Evolutionary conservation across 2,888 invertebrate species (phyloP), one percentile per base, ranked within the genome.

Genomic region (Lasiommata megera): DNA sequence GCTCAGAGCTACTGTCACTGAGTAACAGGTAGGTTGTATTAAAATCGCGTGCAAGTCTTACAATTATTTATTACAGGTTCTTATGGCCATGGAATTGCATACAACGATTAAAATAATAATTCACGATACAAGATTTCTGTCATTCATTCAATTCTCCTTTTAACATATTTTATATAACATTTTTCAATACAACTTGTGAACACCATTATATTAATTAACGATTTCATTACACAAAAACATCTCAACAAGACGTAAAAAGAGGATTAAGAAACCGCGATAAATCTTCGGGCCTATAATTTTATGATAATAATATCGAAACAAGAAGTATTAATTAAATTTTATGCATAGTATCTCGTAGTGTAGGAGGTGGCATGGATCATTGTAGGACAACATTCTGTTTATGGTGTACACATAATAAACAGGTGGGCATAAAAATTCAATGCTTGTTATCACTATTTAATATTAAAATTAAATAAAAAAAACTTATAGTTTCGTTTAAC

Each of bases 301-400:
- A 80, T 81, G 79, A 75, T 82, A 84, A 75, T 82, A 84, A 81
- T 79, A 71, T 62, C 60, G 61, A 73, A 77, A 76, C 77, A 75
- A 76, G 71, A 70, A 69, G 72, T 74, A 78, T 80, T 83, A 84
- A 84, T 84, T 83, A 80, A 78, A 74, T 72, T 74, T 77, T 74
- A 77, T 71, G 73, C 75, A 70, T 71, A 65, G 43, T 66, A 70
- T 71, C 64, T 71, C 59, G 64, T 60, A 59, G 72, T 70, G 85
- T 86, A 79, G 86, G 84, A 73, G 80, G 78, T 67, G 67, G 66
- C 71, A 70, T 72, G 71, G 72, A 68, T 74, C 68, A 68, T 77
- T 70, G 77, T 80, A 74, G 64, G 68, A 78, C 86, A 80, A 83
- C 77, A 79, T 83, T 80, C 87, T 86, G 79, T 87, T 78, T 84